Evolutionary conservation across 92 coral and sea anemone genomes (phyloP), one percentile per base, ranked within the genome.

Genomic region (Umimayanthus kanabou): DNA sequence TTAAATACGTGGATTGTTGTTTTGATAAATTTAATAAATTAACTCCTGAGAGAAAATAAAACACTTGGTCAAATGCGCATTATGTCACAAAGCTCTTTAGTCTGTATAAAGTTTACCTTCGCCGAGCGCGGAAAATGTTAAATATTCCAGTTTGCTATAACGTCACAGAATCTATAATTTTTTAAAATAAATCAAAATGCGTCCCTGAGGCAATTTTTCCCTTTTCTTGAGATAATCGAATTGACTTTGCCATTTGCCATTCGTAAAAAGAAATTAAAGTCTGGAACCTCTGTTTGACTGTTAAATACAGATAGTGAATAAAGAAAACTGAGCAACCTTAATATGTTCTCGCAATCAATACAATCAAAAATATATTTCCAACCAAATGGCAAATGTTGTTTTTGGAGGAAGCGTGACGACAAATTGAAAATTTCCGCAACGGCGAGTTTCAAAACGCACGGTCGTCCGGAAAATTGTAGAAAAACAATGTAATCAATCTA

Each of bases 391-490:
- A 18, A 18, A 61, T 61, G 4, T 61, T 61, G 26, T 61, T 33
- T 33, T 33, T 33, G 18, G 69, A 61, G n/a, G 69, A 61, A 23
- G 69, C 8, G 25, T 6, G n/a, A 2, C 67, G 8, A 39, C 40
- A 73, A 33, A 18, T 37, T 33, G 37, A 75, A 75, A 18, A 73
- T 73, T 73, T 37, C 39, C 25, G 43, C 9, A 47, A 8, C 37
- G 22, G 37, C 78, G 47, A 39, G 9, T 39, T n/a, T 81, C 50
- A 81, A 81, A 61, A 39, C 6, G 16, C 26, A 28, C 70, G 29
- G 49, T 57, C 84, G 6, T 80, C 76, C 37, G 85, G 73, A 81
- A 39, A 40, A 81, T 23, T 29, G 39, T 18, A 65, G 74, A 15
- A 81, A 29, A 26, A 14, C 74, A 47, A 69, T 69, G 55, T 40